Percentiles rank a stretch among this genome's conserved stretches.
Conservation (phyloP, 2,113 vertebrate genomes). For the Microtus oregoni region DNA sequence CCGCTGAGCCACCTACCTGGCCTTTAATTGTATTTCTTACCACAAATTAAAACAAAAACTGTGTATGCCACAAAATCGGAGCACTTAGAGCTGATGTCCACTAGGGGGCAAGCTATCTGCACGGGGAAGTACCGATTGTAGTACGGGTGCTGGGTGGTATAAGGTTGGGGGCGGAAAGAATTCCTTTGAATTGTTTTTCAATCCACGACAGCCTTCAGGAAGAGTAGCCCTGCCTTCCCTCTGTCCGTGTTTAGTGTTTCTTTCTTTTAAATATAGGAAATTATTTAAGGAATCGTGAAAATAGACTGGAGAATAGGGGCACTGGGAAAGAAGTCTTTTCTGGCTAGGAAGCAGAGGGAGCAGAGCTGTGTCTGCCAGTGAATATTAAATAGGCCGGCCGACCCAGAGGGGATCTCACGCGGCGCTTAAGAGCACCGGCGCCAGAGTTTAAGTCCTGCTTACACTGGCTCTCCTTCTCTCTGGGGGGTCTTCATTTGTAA, state of each 20-base stretch:
- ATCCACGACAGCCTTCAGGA: not conserved
- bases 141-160: not conserved
- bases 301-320: not conserved
- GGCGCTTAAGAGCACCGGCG: not conserved
- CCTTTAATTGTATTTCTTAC: not conserved
- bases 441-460: not conserved
- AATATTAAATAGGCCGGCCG: not conserved
- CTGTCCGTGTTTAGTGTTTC: not conserved
- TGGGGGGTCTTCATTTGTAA: not conserved
- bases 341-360: not conserved
- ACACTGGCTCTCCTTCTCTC: not conserved
- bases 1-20: not conserved
- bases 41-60: not conserved
- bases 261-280: not conserved
- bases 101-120: conserved; percentile 75
- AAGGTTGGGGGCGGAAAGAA: not conserved
- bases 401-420: not conserved
- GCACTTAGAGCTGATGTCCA: conserved; percentile 38
- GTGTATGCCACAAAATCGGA: not conserved
- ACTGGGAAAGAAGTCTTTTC: not conserved
- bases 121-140: conserved; percentile 65
- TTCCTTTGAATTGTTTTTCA: not conserved
- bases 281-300: conserved; percentile 39
- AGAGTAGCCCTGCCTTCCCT: not conserved
- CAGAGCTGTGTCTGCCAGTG: not conserved